Percentiles rank a stretch among this genome's conserved stretches.
Evolutionary conservation across 2,888 invertebrate species (phyloP).

Genomic region (Yponomeuta sedellus): DNA sequence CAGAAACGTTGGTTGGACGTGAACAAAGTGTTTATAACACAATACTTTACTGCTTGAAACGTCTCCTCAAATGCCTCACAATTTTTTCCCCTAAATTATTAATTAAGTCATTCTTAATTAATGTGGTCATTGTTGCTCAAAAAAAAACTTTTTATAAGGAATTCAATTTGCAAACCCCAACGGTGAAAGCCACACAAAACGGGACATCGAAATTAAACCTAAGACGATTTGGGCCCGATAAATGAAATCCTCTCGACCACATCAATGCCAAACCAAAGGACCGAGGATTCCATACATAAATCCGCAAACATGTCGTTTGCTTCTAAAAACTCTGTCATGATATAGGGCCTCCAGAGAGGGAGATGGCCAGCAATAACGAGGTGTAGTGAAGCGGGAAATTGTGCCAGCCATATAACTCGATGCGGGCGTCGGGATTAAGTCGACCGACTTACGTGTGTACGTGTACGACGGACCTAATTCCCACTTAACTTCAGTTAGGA

Average conservation of each 20-base stretch:
- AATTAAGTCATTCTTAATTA: too few species aligned
- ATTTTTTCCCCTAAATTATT: too few species aligned
- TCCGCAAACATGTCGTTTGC: conserved; percentile 11
- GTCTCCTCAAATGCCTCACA: neutral
- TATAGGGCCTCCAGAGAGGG: conserved; percentile 18
- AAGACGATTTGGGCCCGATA: neutral
- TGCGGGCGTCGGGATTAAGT: conserved; percentile 5
- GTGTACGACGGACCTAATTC: neutral
- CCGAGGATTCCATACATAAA: neutral
- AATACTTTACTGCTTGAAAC: conserved; percentile 4
- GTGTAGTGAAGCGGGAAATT: conserved; percentile 55
- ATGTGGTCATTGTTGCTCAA: too few species aligned
- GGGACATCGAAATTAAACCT: neutral
- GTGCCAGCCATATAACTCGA: conserved; percentile 19
- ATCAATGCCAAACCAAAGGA: neutral
- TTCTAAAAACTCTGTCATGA: conserved; percentile 18
- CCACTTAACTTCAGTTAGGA: neutral
- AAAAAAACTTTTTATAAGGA: neutral
- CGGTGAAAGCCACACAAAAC: neutral
- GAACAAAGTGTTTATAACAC: conserved; percentile 11
- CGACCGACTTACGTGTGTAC: neutral
- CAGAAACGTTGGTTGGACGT: neutral
- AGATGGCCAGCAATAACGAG: conserved; percentile 49
- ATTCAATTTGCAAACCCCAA: neutral
- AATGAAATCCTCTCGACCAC: neutral